phyloP scores from a whole-genome alignment of 2,797 vertebrate genomes.

The Lepus oiostolus region DNA sequence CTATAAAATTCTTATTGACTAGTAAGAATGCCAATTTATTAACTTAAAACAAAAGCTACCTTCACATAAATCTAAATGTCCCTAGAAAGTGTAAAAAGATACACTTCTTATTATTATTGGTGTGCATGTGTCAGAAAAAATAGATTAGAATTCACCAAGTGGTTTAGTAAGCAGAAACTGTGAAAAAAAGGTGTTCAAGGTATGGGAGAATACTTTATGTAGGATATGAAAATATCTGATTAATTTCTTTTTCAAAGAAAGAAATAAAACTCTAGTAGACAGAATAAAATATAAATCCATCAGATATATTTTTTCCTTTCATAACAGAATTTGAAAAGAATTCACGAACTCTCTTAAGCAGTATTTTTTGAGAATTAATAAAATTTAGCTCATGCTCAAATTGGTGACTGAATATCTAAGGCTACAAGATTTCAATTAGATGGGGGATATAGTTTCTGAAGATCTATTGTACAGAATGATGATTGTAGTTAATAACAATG shows the following conservation, averaged over 20 bases:
- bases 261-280: background rate
- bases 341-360: background rate
- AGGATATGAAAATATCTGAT: background rate
- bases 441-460: background rate
- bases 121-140: background rate
- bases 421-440: background rate
- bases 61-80: background rate
- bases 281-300: background rate
- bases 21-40: background rate
- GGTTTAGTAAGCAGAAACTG: background rate
- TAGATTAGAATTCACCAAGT: background rate
- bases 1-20: background rate
- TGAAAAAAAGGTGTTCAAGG: background rate
- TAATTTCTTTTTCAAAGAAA: background rate
- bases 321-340: background rate
- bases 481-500: background rate
- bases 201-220: background rate
- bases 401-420: background rate
- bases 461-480: no score
- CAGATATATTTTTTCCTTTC: background rate
- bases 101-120: background rate
- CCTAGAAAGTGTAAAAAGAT: background rate
- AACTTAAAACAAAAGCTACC: background rate
- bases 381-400: background rate
- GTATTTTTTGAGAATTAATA: background rate